Evolutionary conservation across 2,113 vertebrate species (phyloP).

Genomic region (Trinectes maculatus): DNA sequence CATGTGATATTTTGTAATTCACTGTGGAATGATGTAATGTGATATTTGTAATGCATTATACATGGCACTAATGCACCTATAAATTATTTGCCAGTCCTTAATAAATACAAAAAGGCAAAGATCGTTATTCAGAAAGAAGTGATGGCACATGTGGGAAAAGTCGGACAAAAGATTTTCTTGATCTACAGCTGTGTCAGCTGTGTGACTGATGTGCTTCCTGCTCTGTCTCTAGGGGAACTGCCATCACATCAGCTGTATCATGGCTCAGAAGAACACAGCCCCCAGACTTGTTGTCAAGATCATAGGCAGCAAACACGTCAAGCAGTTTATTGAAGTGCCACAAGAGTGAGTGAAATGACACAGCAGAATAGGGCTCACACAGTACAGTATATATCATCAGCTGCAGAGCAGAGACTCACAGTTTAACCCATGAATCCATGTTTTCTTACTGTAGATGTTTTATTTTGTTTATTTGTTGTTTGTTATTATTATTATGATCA

Average conservation of each 20-base stretch:
- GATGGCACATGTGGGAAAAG: too few species aligned
- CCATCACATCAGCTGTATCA: conserved; percentile 15
- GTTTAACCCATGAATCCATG: too few species aligned
- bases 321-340: conserved; percentile 56
- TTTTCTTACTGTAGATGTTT: too few species aligned
- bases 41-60: too few species aligned
- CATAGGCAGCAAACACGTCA: conserved; percentile 70
- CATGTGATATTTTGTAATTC: too few species aligned
- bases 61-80: too few species aligned
- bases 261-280: conserved; percentile 43
- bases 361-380: background rate
- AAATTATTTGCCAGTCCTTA: too few species aligned
- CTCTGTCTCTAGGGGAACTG: conserved; percentile 8
- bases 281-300: conserved; percentile 75
- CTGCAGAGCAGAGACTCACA: background rate
- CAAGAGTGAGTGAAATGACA: conserved; percentile 42
- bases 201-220: conserved; percentile 3
- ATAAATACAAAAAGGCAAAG: too few species aligned
- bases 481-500: too few species aligned
- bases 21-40: too few species aligned
- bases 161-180: background rate
- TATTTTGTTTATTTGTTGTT: background rate
- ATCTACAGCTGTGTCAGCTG: background rate
- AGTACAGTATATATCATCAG: too few species aligned
- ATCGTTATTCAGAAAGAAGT: background rate